Conservation (phyloP, 2,888 invertebrate genomes). For the Cosmorhoe ocellata region DNA sequence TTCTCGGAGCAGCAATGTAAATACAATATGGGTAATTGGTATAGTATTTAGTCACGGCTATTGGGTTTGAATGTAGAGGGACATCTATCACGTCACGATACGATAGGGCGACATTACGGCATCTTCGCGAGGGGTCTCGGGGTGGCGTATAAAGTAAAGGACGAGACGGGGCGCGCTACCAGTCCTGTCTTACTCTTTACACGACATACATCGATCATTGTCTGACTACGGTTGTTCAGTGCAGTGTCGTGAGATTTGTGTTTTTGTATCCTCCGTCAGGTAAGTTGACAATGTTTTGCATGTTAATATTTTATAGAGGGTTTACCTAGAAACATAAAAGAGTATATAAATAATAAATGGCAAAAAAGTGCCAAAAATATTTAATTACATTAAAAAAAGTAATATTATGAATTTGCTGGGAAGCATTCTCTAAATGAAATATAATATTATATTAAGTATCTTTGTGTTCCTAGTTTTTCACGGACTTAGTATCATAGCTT, state of each 20-base stretch:
- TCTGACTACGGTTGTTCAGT: constrained; percentile 53
- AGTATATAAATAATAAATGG: too few species aligned
- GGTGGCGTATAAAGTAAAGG: constrained; percentile 67
- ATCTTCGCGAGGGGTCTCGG: constrained; percentile 53
- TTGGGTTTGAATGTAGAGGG: constrained; percentile 49
- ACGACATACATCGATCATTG: constrained; percentile 51
- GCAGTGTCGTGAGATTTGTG: constrained; percentile 63
- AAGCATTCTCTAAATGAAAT: too few species aligned
- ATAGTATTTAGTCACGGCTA: constrained; percentile 51
- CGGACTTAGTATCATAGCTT: too few species aligned
- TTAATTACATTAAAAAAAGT: too few species aligned
- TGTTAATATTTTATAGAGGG: too few species aligned
- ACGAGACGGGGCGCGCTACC: constrained; percentile 62
- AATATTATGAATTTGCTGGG: too few species aligned
- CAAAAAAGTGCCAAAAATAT: too few species aligned
- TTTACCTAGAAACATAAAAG: too few species aligned
- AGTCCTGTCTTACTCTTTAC: constrained; percentile 59
- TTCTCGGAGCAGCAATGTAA: constrained; percentile 38
- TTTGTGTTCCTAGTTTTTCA: too few species aligned
- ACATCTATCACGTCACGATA: constrained; percentile 52
- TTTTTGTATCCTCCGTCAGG: constrained; percentile 51
- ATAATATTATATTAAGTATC: too few species aligned
- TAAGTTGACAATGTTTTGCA: constrained; percentile 44
- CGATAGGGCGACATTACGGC: constrained; percentile 68
- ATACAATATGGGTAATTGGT: constrained; percentile 26